Evolutionary conservation across 2,888 invertebrate species (phyloP), one percentile per base, ranked within the genome.

Genomic region (Lithophane leautieri): DNA sequence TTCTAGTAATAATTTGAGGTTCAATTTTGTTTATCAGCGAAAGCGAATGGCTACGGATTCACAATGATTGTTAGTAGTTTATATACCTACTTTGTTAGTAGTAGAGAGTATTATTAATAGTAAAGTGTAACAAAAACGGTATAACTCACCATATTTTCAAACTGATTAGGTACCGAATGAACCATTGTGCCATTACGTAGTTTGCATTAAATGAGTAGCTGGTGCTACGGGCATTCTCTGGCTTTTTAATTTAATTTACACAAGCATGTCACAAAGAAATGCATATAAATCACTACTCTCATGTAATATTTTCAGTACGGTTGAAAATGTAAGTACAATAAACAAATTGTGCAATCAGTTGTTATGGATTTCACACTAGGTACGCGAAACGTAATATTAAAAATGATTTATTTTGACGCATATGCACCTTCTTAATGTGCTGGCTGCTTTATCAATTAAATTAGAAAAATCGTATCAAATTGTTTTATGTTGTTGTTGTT

Each of bases 281-380:
- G n/a, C 34, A 40, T 25, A 25, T 62, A 25, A 74, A 62, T 75
- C 16, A 25, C 28, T 11, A 19, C n/a, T 52, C 34, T 19, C 40
- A 22, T 42, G 42, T 42, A 67, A 56, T 69, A 50, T 66, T 77
- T 75, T 66, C 40, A 50, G 14, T n/a, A 42, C 22, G 19, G 2
- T 75, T 75, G 28, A 63, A 76, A 75, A 56, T 76, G 22, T 66
- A 47, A 54, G n/a, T 47, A 44, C 40, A 62, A 73, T 58, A 52
- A 71, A 79, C 76, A 79, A 70, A 76, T 66, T 76, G 34, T 54
- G 72, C 28, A 75, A 83, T 67, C 67, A 58, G 22, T 67, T 67
- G 28, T 67, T 68, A 70, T 62, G 50, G n/a, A 65, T 52, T 83
- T 73, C 61, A 47, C 16, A 47, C 22, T 25, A n/a, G 58, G 16